Conservation (phyloP, 2,113 vertebrate species). For the Maccullochella peelii region DNA sequence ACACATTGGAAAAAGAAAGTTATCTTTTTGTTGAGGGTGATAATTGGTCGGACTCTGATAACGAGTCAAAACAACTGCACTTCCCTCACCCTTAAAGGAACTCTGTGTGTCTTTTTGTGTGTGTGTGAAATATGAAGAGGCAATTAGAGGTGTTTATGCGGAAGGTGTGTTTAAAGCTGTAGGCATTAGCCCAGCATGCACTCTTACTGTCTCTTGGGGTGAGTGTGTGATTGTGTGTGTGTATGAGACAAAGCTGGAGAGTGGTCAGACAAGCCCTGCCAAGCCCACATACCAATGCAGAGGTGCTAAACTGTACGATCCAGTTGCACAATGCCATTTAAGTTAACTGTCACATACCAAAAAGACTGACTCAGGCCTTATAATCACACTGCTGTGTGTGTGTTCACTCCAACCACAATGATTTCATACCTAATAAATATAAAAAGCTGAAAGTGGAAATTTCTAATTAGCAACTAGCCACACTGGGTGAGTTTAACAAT, state of each 20-base stretch:
- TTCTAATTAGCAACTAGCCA: conserved; percentile 20
- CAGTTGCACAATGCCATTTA: conserved; percentile 65
- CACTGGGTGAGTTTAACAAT: neutral
- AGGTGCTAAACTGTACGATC: conserved; percentile 63
- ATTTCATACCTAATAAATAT: conserved; percentile 32
- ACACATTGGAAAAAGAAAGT: conserved; percentile 21
- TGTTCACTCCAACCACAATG: neutral
- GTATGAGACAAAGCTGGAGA: conserved; percentile 1
- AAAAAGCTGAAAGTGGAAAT: conserved; percentile 1
- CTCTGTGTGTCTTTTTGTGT: neutral
- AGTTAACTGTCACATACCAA: conserved; percentile 62
- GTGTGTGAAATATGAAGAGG: no score
- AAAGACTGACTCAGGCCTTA: conserved; percentile 51
- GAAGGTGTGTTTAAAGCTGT: conserved; percentile 10
- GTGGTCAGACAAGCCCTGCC: conserved; percentile 64
- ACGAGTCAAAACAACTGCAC: conserved; percentile 12
- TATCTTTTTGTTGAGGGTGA: neutral
- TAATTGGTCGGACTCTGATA: neutral
- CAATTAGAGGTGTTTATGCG: neutral
- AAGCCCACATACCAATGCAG: conserved; percentile 74
- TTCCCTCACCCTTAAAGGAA: neutral
- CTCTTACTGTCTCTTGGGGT: conserved; percentile 1
- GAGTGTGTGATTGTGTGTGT: neutral
- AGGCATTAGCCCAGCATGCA: conserved; percentile 13
- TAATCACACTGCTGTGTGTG: conserved; percentile 11